Evolutionary conservation across 2,888 invertebrate genomes (phyloP).

Genomic region (Tenthredo scrophulariae): DNA sequence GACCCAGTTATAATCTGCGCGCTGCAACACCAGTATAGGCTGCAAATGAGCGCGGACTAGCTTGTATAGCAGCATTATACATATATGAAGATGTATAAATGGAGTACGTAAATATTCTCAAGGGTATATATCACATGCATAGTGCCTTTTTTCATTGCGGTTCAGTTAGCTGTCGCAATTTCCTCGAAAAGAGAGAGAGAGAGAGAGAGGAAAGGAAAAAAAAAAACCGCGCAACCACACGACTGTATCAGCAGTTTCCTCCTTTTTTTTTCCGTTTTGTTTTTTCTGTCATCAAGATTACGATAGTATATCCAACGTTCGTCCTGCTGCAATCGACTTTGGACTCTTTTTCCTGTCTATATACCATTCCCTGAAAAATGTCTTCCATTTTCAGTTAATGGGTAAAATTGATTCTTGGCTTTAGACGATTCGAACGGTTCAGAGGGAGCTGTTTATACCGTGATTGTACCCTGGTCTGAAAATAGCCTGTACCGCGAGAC

Average conservation of each 20-base stretch:
- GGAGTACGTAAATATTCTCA: neutral
- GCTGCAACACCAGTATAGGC: neutral
- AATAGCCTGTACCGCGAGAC: neutral
- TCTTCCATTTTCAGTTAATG: neutral
- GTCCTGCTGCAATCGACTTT: neutral
- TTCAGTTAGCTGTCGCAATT: neutral
- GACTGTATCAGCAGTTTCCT: neutral
- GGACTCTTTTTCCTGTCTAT: neutral
- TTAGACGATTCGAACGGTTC: neutral
- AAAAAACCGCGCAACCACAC: neutral
- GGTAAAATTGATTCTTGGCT: neutral
- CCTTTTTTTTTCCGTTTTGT: neutral
- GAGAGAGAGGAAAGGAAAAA: neutral
- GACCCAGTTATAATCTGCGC: constrained; percentile 9
- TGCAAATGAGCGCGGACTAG: constrained; percentile 8
- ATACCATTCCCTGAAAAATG: neutral
- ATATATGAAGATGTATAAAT: neutral
- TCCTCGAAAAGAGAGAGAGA: neutral
- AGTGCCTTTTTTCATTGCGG: neutral
- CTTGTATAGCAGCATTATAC: neutral
- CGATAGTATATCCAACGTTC: neutral
- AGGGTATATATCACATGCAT: constrained; percentile 1
- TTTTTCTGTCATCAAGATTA: neutral
- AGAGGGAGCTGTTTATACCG: neutral
- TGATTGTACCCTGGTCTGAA: neutral